Conservation (phyloP, 2,113 vertebrate genomes). For the Passer domesticus region DNA sequence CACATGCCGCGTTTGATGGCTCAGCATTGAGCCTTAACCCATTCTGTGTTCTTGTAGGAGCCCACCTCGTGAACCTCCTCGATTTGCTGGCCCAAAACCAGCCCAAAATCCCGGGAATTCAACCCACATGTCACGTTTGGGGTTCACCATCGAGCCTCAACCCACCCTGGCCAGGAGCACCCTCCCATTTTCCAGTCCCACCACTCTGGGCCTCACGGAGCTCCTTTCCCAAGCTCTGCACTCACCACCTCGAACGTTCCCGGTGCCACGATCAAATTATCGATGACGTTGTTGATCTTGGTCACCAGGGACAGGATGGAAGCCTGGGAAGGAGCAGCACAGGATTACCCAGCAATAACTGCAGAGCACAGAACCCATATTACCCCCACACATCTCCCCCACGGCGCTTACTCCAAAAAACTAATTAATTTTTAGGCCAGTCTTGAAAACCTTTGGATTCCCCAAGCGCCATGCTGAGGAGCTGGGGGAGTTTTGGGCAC, state of each 20-base stretch:
- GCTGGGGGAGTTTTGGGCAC: rapidly evolving
- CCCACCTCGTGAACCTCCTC: too few relatives aligned
- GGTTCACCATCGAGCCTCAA: rapidly evolving
- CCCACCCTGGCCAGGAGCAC: rapidly evolving
- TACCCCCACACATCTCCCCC: rapidly evolving
- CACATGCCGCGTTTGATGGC: too few relatives aligned
- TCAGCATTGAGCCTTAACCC: too few relatives aligned
- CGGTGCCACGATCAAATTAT: slow-evolving; percentile 95
- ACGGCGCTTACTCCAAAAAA: rapidly evolving
- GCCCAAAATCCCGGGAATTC: too few relatives aligned
- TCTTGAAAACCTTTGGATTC: rapidly evolving
- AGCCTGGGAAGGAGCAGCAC: slow-evolving; percentile 73
- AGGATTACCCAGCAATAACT: rapidly evolving
- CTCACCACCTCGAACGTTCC: slow-evolving; percentile 98
- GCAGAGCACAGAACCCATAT: rapidly evolving
- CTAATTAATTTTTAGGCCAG: rapidly evolving
- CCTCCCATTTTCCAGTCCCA: rapidly evolving
- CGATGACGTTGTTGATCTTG: slow-evolving; percentile 98
- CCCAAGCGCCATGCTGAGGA: neutral
- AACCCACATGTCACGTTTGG: too few relatives aligned
- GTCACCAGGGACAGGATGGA: slow-evolving; percentile 97
- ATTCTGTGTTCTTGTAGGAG: too few relatives aligned
- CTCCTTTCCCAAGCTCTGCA: rapidly evolving
- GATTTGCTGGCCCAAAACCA: too few relatives aligned
- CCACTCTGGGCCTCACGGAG: rapidly evolving